Conservation (phyloP, 92 coral and sea anemone genomes). For the Phenganax marumi region DNA sequence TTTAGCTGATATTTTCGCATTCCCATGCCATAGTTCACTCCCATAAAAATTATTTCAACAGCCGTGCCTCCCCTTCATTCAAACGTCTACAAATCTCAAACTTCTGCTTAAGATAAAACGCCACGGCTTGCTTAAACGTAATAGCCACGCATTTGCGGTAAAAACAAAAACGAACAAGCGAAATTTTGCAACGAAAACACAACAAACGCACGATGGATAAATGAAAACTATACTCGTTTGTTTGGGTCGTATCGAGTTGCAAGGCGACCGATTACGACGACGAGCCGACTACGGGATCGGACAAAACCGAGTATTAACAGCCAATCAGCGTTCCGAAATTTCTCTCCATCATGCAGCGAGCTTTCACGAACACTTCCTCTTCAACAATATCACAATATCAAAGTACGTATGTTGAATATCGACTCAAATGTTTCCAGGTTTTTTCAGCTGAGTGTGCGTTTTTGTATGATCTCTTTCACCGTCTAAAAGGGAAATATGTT, state of each 20-base stretch:
- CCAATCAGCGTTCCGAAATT: neutral
- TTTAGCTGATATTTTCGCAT: neutral
- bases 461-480: neutral
- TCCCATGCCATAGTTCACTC: neutral
- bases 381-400: too few relatives aligned
- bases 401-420: too few relatives aligned
- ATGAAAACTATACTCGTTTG: slow-evolving; percentile 17
- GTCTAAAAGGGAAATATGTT: too few relatives aligned
- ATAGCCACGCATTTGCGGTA: neutral
- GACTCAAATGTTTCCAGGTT: too few relatives aligned
- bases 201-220: neutral
- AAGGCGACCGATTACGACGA: slow-evolving; percentile 25
- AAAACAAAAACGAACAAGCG: neutral
- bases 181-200: neutral
- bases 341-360: neutral
- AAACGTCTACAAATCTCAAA: neutral
- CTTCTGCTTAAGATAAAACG: neutral
- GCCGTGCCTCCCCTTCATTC: slow-evolving; percentile 34
- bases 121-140: neutral
- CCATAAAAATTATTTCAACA: slow-evolving; percentile 3
- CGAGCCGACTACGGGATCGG: neutral
- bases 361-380: neutral
- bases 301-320: neutral
- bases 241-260: slow-evolving; percentile 17
- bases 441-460: too few relatives aligned